Evolutionary conservation across 2,888 invertebrate genomes (phyloP).

Genomic region (Pelosia muscerda): DNA sequence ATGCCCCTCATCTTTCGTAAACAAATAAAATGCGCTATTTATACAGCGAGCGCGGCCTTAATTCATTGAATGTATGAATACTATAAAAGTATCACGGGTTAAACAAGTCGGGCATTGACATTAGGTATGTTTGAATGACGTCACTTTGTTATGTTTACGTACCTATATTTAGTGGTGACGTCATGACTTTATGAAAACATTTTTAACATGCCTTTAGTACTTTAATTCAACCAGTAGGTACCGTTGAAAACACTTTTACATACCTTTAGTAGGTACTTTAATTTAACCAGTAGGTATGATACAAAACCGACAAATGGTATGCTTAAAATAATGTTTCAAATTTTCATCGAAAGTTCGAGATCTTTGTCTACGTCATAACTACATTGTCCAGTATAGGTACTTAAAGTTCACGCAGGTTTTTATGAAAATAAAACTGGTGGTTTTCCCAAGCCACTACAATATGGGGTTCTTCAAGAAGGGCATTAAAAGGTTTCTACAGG

Average conservation of each 20-base stretch:
- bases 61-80: not conserved
- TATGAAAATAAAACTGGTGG: too few species aligned
- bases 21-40: not conserved
- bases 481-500: too few species aligned
- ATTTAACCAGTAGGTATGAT: too few species aligned
- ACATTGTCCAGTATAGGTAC: too few species aligned
- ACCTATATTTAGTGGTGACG: slow-evolving; percentile 37
- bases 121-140: slow-evolving; percentile 1
- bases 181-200: slow-evolving; percentile 42
- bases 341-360: not conserved
- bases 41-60: not conserved
- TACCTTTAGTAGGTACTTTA: slow-evolving; percentile 20
- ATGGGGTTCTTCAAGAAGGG: too few species aligned
- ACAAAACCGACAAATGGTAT: not conserved
- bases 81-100: not conserved
- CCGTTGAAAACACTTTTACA: too few species aligned
- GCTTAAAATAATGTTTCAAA: not conserved
- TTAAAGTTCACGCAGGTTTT: too few species aligned
- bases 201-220: too few species aligned
- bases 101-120: slow-evolving; percentile 12
- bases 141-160: not conserved
- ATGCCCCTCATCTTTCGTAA: not conserved
- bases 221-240: too few species aligned
- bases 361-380: too few species aligned
- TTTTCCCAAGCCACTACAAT: too few species aligned